Evolutionary conservation across 2,797 vertebrate genomes (phyloP).

Genomic region (Meriones psammophilus): DNA sequence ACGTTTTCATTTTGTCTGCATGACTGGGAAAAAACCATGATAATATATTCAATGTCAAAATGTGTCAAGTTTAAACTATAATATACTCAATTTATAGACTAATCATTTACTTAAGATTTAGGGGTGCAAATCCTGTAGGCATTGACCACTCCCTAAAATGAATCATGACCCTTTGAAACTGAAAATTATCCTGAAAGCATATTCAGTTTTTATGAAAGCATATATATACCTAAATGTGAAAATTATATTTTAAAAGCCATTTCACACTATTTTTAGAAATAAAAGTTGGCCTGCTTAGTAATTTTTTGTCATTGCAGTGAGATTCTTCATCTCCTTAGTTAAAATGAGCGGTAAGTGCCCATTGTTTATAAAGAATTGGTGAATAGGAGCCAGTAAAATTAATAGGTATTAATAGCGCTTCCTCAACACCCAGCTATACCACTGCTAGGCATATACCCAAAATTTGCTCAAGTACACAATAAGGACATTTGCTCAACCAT

Average conservation of each 20-base stretch:
- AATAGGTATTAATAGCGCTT: too few relatives aligned
- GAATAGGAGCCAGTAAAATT: not conserved
- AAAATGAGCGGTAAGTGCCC: not conserved
- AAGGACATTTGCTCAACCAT: too few relatives aligned
- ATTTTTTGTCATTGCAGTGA: conserved; percentile 30
- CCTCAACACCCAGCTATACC: too few relatives aligned
- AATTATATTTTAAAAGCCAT: not conserved
- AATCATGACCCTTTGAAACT: not conserved
- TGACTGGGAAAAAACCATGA: not conserved
- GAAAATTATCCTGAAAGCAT: not conserved
- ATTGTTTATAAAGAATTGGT: not conserved
- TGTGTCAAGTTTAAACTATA: not conserved
- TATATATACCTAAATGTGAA: not conserved
- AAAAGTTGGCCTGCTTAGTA: not conserved
- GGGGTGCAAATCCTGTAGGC: not conserved
- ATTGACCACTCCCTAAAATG: not conserved
- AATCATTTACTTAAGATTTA: not conserved
- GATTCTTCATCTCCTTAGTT: not conserved
- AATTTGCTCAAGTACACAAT: too few relatives aligned
- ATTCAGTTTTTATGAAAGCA: not conserved
- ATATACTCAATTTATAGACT: not conserved
- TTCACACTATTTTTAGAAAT: conserved; percentile 13
- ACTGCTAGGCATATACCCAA: too few relatives aligned
- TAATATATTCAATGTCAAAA: not conserved
- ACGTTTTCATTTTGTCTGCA: not conserved